These are phyloP conservation scores for Hydrophis major DNA, from an alignment of 2,797 vertebrate species.

Conservation along the genomic window DNA sequence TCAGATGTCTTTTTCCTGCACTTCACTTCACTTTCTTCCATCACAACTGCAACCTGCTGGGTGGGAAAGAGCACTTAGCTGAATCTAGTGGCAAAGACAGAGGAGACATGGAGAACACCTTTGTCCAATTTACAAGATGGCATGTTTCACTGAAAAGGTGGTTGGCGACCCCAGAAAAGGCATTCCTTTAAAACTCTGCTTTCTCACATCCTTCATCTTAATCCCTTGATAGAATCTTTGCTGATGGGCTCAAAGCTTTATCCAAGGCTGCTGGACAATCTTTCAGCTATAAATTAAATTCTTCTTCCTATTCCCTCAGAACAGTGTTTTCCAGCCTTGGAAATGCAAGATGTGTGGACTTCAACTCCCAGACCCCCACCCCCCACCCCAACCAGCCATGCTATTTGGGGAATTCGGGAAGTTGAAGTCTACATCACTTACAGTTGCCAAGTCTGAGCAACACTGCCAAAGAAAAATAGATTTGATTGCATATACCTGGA, in stretches of 20 bases:
- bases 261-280: slow-evolving; percentile 30
- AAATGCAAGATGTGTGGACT: neutral
- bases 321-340: neutral
- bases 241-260: slow-evolving; percentile 28
- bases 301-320: neutral
- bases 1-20: no score
- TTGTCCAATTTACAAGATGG: slow-evolving; percentile 18
- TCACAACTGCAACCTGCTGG: neutral
- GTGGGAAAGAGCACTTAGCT: neutral
- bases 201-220: neutral
- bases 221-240: slow-evolving; percentile 15
- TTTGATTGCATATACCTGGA: neutral
- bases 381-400: neutral
- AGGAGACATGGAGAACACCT: slow-evolving; percentile 4
- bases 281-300: neutral
- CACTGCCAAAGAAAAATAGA: neutral
- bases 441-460: neutral
- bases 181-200: slow-evolving; percentile 19
- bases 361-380: neutral
- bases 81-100: neutral
- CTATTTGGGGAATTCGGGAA: neutral
- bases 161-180: slow-evolving; percentile 3
- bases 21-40: neutral
- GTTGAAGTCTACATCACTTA: neutral
- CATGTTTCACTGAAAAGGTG: slow-evolving; percentile 23